Percentiles rank a stretch among this genome's conserved stretches.
Conservation (phyloP, 2,888 invertebrate genomes). For the Leucoma salicis region DNA sequence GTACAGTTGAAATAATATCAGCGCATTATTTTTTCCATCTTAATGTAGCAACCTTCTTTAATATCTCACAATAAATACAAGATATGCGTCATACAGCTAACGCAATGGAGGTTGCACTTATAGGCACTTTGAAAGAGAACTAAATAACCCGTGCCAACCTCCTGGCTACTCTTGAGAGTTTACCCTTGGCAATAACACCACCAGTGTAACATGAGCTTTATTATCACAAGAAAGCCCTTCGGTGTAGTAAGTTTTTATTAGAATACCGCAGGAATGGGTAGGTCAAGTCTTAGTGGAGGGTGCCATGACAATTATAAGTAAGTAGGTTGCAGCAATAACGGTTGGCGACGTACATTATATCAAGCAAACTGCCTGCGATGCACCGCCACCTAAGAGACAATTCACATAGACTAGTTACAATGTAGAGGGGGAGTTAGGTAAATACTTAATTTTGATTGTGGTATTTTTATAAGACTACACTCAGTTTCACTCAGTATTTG, state of each 20-base stretch:
- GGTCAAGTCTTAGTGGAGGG: slow-evolving; percentile 49
- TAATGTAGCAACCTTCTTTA: neutral
- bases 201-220: slow-evolving; percentile 36
- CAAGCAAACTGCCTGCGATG: slow-evolving; percentile 78
- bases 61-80: neutral
- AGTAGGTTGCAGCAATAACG: slow-evolving; percentile 79
- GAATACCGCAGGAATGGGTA: slow-evolving; percentile 28
- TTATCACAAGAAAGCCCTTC: slow-evolving; percentile 21
- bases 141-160: slow-evolving; percentile 76
- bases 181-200: slow-evolving; percentile 42
- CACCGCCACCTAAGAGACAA: slow-evolving; percentile 72
- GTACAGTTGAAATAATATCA: no score
- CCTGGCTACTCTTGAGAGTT: slow-evolving; percentile 56
- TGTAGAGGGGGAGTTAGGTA: slow-evolving; percentile 17
- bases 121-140: slow-evolving; percentile 70
- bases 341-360: slow-evolving; percentile 75
- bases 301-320: slow-evolving; percentile 76
- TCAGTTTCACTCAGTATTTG: neutral
- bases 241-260: slow-evolving; percentile 14
- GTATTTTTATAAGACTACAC: no score
- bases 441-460: no score
- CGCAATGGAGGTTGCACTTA: slow-evolving; percentile 72
- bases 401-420: slow-evolving; percentile 42
- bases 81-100: slow-evolving; percentile 41
- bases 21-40: neutral